phyloP scores from a whole-genome alignment of 2,888 invertebrate genomes.

The Lottia gigantea region DNA sequence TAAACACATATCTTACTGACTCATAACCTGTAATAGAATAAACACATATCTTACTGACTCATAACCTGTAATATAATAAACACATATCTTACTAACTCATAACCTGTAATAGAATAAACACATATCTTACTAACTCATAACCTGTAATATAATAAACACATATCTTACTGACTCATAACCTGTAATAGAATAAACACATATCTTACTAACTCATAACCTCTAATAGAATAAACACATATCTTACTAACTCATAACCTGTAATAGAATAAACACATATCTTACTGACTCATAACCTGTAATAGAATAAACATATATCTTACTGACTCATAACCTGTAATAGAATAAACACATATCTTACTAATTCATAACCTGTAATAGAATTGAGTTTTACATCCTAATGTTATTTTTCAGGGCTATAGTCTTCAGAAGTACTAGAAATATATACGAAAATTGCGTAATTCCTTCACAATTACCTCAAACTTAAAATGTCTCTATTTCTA shows the following conservation, averaged over 20 bases:
- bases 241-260: slow-evolving; percentile 2
- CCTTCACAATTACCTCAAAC: too few relatives aligned
- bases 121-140: background rate
- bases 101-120: slow-evolving; percentile 4
- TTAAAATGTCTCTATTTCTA: too few relatives aligned
- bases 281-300: slow-evolving; percentile 3
- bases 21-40: slow-evolving; percentile 5
- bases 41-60: background rate
- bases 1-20: background rate
- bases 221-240: background rate
- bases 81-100: background rate
- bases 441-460: too few relatives aligned
- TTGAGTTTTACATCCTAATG: background rate
- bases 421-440: too few relatives aligned
- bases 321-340: slow-evolving; percentile 2
- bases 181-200: background rate
- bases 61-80: slow-evolving; percentile 5
- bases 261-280: background rate
- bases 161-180: background rate
- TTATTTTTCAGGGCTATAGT: too few relatives aligned
- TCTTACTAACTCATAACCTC: background rate
- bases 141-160: slow-evolving; percentile 1
- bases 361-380: background rate
- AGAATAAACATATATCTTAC: background rate
- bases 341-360: background rate